Percentiles rank a stretch among this genome's conserved stretches.
Evolutionary conservation across 2,888 invertebrate genomes (phyloP).

Genomic region (Troides helena): DNA sequence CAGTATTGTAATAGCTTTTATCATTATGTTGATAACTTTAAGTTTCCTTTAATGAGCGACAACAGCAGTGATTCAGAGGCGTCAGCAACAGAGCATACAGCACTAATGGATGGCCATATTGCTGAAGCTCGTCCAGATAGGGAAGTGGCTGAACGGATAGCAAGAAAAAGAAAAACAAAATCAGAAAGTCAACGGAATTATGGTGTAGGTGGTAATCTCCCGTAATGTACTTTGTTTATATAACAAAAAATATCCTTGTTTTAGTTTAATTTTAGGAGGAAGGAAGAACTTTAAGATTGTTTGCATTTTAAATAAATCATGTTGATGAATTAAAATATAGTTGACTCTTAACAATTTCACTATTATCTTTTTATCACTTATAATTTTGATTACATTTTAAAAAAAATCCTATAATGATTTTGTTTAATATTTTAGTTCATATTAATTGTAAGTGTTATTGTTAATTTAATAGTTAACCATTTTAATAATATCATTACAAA

Average conservation of each 20-base stretch:
- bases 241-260: background rate
- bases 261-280: background rate
- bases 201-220: constrained; percentile 65
- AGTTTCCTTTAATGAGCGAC: constrained; percentile 67
- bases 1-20: constrained; percentile 7
- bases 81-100: constrained; percentile 86
- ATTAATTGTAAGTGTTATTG: too few species aligned
- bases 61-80: constrained; percentile 75
- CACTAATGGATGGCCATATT: constrained; percentile 93
- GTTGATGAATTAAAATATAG: too few species aligned
- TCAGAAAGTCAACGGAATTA: constrained; percentile 73
- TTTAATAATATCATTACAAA: too few species aligned
- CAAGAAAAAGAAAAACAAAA: constrained; percentile 80
- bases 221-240: background rate
- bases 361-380: too few species aligned
- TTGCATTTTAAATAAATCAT: too few species aligned
- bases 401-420: too few species aligned
- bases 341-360: too few species aligned
- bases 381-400: too few species aligned
- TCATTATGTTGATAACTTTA: constrained; percentile 28
- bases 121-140: constrained; percentile 82
- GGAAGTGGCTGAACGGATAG: constrained; percentile 75
- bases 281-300: too few species aligned
- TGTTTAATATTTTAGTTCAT: too few species aligned
- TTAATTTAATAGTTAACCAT: too few species aligned